Base-by-base conservation (phyloP, 2,797 vertebrate genomes). In the Pipistrellus nathusii region DNA sequence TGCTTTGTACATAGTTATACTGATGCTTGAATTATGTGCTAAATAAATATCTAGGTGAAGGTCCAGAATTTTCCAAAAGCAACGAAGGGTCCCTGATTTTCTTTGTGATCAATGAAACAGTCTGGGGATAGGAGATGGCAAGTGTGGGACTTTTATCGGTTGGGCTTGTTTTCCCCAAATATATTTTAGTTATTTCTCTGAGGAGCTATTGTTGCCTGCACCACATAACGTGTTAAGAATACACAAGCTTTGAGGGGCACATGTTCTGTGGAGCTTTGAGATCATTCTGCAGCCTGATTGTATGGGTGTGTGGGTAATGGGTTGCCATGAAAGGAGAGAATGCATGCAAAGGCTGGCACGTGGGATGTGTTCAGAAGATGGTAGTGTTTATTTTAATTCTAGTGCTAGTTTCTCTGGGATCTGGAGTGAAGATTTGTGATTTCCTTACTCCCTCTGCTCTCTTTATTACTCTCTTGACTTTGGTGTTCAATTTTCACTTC, bases 101-200 rank as follows among this genome's bases (percentile, higher is more conserved):
- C 86, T 85, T 30, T 82, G 75, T 85, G 71, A 66, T 6, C 14
- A n/a, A 12, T 27, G 51, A 75, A 93, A 62, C 17, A 91, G 38
- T 66, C 32, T 76, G 44, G 30, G 44, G 17, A 55, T 69, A 76
- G 75, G 41, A 90, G 21, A 11, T 68, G 14, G 51, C 57, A 85
- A 55, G 38, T 76, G 15, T 93, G 17, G 35, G 14, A 11, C 21
- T 78, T 95, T 20, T 55, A n/a, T 91, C 53, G 10, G 7, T 81
- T 88, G 48, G 35, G 30, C 51, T 93, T 86, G 9, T 93, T 94
- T 94, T 72, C 69, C 32, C 32, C 23, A 59, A 80, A 77, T 96
- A 71, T 15, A 48, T 88, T 94, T 77, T 46, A 80, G 20, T 80
- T 72, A 53, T 25, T 96, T 91, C 51, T 96, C 72, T 87, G n/a